A percentile compares a stretch with the other conserved stretches of the same genome.
These are phyloP conservation scores for Pocillopora verrucosa DNA, from an alignment of 64 coral and sea anemone species.

Conservation along the genomic window DNA sequence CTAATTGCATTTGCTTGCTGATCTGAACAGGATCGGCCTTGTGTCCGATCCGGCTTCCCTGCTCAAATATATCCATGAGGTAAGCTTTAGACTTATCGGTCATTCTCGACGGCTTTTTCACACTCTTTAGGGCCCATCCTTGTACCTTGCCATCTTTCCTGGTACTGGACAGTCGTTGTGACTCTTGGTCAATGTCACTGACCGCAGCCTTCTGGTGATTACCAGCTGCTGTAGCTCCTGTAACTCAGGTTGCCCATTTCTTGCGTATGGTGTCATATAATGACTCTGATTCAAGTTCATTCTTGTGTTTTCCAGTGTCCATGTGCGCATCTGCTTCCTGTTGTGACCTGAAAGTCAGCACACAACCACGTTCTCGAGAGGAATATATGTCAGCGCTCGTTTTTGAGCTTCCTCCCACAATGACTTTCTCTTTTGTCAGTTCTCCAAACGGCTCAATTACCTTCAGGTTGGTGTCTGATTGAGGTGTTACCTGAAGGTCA, in stretches of 20 bases:
- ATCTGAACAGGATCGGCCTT: slow-evolving; percentile 19
- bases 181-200: not conserved
- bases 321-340: slow-evolving; percentile 43
- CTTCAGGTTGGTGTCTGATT: slow-evolving; percentile 45
- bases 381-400: slow-evolving; percentile 44
- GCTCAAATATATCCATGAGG: not conserved
- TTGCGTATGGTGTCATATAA: slow-evolving; percentile 42
- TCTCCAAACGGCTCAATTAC: slow-evolving; percentile 57
- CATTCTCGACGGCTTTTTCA: not conserved
- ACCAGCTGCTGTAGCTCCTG: not conserved
- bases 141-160: not conserved
- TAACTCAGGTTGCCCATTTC: slow-evolving; percentile 38
- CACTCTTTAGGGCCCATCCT: too few relatives aligned
- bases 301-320: slow-evolving; percentile 54
- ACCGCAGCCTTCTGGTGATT: not conserved
- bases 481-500: slow-evolving; percentile 13
- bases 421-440: not conserved
- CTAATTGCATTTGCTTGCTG: not conserved
- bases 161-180: not conserved
- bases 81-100: not conserved
- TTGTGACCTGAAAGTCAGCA: slow-evolving; percentile 50
- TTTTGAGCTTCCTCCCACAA: slow-evolving; percentile 3
- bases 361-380: slow-evolving; percentile 44
- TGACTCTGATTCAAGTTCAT: slow-evolving; percentile 36
- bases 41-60: slow-evolving; percentile 6